phyloP scores from a whole-genome alignment of 2,797 vertebrate species.

The Tangara arthus region DNA sequence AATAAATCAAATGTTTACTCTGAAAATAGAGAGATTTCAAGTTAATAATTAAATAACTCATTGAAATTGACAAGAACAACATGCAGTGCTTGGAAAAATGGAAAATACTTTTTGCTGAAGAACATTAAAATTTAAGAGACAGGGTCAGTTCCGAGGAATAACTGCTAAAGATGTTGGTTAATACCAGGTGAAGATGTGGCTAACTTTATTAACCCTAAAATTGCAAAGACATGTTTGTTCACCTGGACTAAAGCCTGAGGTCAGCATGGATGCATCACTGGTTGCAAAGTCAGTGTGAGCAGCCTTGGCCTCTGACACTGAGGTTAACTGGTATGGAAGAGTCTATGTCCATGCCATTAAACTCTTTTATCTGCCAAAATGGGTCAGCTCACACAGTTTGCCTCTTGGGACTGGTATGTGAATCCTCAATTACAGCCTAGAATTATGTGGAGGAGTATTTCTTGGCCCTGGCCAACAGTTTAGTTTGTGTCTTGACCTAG shows the following conservation, averaged over 20 bases:
- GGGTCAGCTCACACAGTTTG: not conserved
- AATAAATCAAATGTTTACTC: not conserved
- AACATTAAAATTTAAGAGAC: not conserved
- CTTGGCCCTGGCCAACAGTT: not conserved
- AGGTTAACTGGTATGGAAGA: not conserved
- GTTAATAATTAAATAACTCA: not conserved
- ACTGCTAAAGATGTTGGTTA: not conserved
- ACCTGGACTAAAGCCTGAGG: not conserved
- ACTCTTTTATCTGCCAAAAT: not conserved
- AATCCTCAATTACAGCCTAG: not conserved
- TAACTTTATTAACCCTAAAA: not conserved
- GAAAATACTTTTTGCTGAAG: not conserved
- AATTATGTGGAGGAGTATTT: not conserved
- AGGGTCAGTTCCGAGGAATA: not conserved
- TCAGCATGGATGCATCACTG: fast-evolving
- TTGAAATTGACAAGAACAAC: not conserved
- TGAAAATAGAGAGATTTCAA: not conserved
- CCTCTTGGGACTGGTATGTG: not conserved
- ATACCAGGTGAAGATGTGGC: not conserved
- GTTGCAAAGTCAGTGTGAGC: not conserved
- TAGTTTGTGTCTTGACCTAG: not conserved
- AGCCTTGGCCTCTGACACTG: not conserved
- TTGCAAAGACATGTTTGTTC: not conserved
- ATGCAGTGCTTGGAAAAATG: not conserved
- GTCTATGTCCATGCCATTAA: not conserved